Evolutionary conservation across 2,888 invertebrate species (phyloP).

Genomic region (Dastarcus helophoroides): DNA sequence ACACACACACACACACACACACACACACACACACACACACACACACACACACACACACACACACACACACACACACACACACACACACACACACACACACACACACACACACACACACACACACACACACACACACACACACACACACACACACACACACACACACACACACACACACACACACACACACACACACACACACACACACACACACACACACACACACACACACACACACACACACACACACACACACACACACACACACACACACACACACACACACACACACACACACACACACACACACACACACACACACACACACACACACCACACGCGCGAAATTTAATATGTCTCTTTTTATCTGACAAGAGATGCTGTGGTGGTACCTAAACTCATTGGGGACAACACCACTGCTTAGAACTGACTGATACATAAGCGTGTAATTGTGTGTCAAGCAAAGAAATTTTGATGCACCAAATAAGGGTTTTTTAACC

Average conservation of each 20-base stretch:
- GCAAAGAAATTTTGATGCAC: too few relatives aligned
- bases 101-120: conserved; percentile 1
- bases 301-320: conserved; percentile 2
- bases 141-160: conserved; percentile 1
- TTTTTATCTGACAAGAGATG: too few relatives aligned
- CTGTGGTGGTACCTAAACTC: too few relatives aligned
- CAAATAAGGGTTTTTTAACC: too few relatives aligned
- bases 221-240: conserved; percentile 1
- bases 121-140: conserved; percentile 1
- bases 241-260: conserved; percentile 1
- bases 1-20: conserved; percentile 1
- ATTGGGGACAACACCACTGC: too few relatives aligned
- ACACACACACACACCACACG: conserved; percentile 1
- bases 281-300: conserved; percentile 2
- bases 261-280: conserved; percentile 2
- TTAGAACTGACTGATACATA: too few relatives aligned
- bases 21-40: conserved; percentile 1
- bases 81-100: conserved; percentile 1
- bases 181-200: conserved; percentile 1
- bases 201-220: conserved; percentile 1
- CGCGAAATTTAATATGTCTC: too few relatives aligned
- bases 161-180: conserved; percentile 1
- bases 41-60: conserved; percentile 1
- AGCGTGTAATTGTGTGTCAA: too few relatives aligned
- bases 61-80: conserved; percentile 1